Conservation (phyloP, 1,140 invertebrate species). For the Aphis gossypii region DNA sequence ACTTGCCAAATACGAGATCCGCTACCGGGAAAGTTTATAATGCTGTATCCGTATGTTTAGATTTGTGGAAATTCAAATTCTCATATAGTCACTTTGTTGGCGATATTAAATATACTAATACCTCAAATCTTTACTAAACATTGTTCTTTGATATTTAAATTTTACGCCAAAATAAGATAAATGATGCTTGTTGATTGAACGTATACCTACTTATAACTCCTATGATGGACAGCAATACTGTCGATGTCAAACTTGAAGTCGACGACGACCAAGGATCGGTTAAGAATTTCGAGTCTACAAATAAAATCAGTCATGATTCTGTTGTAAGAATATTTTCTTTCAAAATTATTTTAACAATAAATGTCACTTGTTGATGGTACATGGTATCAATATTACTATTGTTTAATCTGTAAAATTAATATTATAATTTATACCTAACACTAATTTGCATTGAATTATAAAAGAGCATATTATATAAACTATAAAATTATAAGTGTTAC, state of each 20-base stretch:
- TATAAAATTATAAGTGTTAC: not conserved
- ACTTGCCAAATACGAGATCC: no score
- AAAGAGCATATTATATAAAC: not conserved
- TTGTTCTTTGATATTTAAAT: no score
- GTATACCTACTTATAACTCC: no score
- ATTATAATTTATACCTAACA: not conserved
- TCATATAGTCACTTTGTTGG: no score
- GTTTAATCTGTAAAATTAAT: not conserved
- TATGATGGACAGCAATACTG: not conserved
- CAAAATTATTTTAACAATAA: not conserved
- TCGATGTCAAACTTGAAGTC: not conserved
- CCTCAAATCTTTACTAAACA: no score
- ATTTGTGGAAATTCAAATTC: no score
- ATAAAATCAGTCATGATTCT: not conserved
- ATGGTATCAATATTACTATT: not conserved
- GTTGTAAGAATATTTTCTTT: not conserved
- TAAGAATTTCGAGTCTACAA: not conserved
- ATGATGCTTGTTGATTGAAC: not conserved
- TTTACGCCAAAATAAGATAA: not conserved
- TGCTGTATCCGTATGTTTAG: no score
- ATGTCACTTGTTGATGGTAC: not conserved
- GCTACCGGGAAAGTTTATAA: no score
- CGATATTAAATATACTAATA: no score
- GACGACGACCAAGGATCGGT: not conserved
- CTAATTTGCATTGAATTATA: not conserved